Base-by-base conservation (phyloP, 1,140 invertebrate genomes). In the Archivesica marissinica region DNA sequence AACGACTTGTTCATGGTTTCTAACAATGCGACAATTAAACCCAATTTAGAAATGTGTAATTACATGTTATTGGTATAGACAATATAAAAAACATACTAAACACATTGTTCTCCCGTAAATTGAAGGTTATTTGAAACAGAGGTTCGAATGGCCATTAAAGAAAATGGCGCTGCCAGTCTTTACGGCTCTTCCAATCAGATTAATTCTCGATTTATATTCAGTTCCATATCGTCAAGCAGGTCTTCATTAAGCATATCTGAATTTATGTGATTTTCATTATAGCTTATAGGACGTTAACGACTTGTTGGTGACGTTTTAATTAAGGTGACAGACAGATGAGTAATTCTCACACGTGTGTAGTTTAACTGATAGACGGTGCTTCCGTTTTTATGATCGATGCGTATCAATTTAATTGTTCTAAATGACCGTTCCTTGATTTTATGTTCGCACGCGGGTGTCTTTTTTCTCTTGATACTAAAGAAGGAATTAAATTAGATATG, bases 191-290 rank as follows among this genome's bases (percentile, higher is more conserved):
- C 25, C 17, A 70, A 70, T 70, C 23, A 23, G 66, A 70, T 70
- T 70, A 70, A 25, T 44, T 44, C 2, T 23, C 4, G 20, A 28
- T 38, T 47, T 44, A 20, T n/a, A 28, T 44, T 44, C 66, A 30
- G 41, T 38, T 70, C 23, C n/a, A 38, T n/a, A 41, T 44, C 41
- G 13, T 20, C n/a, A 2, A 7, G 33, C 33, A 44, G 11, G 28
- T 7, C 50, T 72, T 33, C 41, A 33, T 72, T 44, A 28, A 44
- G 41, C 28, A 47, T 47, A 72, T 72, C 68, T 30, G 41, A 30
- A 72, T 50, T 50, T 72, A 72, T 72, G 39, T 15, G 11, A 13
- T 72, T 72, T 72, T 72, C 23, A 72, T 72, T 72, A 72, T 6
- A 30, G 41, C 25, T 72, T 50, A 72, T 17, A 13, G 28, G 13